These are phyloP conservation scores for Rattus rattus DNA, from an alignment of 2,113 vertebrate genomes.

Conservation along the genomic window DNA sequence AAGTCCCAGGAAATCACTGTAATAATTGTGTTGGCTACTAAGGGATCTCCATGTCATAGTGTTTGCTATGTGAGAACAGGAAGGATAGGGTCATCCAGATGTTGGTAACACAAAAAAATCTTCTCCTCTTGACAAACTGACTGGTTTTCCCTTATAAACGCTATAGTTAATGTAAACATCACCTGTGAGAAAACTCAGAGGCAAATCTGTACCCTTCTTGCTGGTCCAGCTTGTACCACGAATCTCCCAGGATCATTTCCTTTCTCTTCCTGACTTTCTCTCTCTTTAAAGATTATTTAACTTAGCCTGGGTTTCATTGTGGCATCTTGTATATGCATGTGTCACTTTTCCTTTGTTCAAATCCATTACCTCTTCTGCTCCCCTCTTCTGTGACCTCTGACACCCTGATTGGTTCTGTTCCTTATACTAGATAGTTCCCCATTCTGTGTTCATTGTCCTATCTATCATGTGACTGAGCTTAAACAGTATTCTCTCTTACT, in stretches of 20 bases:
- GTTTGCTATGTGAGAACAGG: not conserved
- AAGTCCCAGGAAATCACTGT: not conserved
- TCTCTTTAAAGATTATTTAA: not conserved
- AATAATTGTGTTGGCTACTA: not conserved
- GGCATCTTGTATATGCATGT: not conserved
- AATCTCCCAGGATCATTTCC: not conserved
- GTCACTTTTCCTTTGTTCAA: not conserved
- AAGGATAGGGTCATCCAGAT: not conserved
- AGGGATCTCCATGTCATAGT: not conserved
- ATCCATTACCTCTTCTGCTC: not conserved
- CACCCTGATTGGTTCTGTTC: too few relatives aligned
- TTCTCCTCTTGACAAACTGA: not conserved
- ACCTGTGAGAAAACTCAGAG: conserved; percentile 12
- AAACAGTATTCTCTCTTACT: not conserved
- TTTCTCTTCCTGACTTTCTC: not conserved
- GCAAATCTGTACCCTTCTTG: not conserved
- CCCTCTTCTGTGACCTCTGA: not conserved
- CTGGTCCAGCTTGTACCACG: not conserved
- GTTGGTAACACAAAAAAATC: not conserved
- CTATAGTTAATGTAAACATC: not conserved
- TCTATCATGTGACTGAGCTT: not conserved
- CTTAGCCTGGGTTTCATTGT: not conserved
- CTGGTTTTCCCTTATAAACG: not conserved
- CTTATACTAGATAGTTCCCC: not conserved
- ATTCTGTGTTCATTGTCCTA: not conserved